A percentile compares a stretch with the other conserved stretches of the same genome.
Evolutionary conservation across 1,140 invertebrate genomes (phyloP).

Genomic region (Musca domestica): DNA sequence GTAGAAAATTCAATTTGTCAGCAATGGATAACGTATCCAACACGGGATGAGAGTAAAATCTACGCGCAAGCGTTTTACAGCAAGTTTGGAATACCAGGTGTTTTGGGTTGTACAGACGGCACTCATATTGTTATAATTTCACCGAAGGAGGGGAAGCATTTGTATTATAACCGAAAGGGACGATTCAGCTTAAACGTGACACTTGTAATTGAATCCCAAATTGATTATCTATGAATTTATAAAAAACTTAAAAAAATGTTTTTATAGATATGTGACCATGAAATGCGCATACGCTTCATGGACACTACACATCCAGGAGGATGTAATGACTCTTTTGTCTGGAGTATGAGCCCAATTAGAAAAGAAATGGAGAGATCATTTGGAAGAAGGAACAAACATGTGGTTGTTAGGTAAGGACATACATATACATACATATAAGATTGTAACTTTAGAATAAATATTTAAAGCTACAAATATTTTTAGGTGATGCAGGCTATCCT

Average conservation of each 20-base stretch:
- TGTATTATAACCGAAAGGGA: neutral
- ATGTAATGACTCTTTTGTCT: neutral
- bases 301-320: neutral
- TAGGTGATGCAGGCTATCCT: slow-evolving; percentile 2
- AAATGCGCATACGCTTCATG: neutral
- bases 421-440: too few relatives aligned
- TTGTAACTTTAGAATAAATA: too few relatives aligned
- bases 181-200: neutral
- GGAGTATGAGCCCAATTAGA: neutral
- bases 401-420: too few relatives aligned
- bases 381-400: too few relatives aligned
- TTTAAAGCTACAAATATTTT: too few relatives aligned
- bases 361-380: too few relatives aligned
- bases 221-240: neutral
- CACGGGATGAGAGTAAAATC: too few relatives aligned
- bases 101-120: neutral
- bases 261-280: neutral
- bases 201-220: neutral
- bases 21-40: too few relatives aligned
- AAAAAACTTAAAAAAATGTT: neutral
- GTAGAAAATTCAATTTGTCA: neutral
- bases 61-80: too few relatives aligned
- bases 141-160: neutral
- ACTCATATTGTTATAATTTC: neutral
- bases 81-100: neutral